Percentiles rank a stretch among this genome's conserved stretches.
These are phyloP conservation scores for Metopia argyrocephala DNA, from an alignment of 2,888 invertebrate species.

Conservation along the genomic window DNA sequence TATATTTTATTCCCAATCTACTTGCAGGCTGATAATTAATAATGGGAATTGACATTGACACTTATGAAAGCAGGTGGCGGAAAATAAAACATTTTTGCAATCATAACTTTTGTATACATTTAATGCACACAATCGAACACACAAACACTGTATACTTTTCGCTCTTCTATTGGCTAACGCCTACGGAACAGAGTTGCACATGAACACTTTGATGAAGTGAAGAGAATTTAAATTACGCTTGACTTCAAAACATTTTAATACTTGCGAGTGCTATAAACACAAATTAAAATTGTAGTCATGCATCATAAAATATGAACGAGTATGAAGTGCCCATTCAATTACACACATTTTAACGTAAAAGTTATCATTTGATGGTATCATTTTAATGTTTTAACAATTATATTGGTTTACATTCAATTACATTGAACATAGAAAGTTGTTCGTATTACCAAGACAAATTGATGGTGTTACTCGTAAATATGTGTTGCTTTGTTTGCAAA, in stretches of 20 bases:
- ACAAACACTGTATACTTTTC: not conserved
- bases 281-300: slow-evolving; percentile 23
- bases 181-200: not conserved
- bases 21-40: slow-evolving; percentile 53
- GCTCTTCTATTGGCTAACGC: not conserved
- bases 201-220: slow-evolving; percentile 26
- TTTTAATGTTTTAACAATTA: too few species aligned
- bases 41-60: slow-evolving; percentile 62
- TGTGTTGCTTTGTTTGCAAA: not conserved
- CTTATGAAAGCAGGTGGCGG: slow-evolving; percentile 56
- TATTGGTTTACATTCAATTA: too few species aligned
- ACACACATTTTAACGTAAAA: not conserved
- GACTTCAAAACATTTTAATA: slow-evolving; percentile 5
- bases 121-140: not conserved
- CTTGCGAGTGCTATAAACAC: not conserved
- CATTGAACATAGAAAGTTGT: too few species aligned
- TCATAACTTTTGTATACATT: slow-evolving; percentile 15
- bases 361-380: not conserved
- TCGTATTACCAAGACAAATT: not conserved
- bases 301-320: not conserved
- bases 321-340: not conserved
- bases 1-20: slow-evolving; percentile 37
- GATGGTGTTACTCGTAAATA: not conserved
- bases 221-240: slow-evolving; percentile 12
- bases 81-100: slow-evolving; percentile 28